Evolutionary conservation across 2,797 vertebrate species (phyloP), one percentile per base, ranked within the genome.

Genomic region (Chiroxiphia lanceolata): DNA sequence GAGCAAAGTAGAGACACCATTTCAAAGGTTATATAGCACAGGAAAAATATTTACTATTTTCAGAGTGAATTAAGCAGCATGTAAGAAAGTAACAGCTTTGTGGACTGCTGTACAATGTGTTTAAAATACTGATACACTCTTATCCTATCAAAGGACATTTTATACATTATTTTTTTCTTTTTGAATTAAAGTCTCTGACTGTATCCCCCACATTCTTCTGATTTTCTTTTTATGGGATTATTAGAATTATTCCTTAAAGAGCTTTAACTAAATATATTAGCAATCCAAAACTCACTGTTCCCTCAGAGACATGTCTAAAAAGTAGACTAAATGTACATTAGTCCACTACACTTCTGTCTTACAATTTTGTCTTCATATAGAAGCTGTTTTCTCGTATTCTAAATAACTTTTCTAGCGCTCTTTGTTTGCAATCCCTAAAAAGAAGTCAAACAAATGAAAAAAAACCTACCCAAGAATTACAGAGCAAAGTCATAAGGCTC

Each of bases 311-410:
- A 26, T 21, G 22, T 65, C 26, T 76, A 4, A 65, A 53, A 96
- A 15, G 14, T 31, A 19, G 13, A 68, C 13, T 75, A 57, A 81
- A 38, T 7, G 8, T 7, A 25, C 0, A 0, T 18, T 63, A 14
- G 15, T 40, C 34, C 70, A 31, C 44, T 40, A 51, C 6, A 9
- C 8, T 57, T 93, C 27, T n/a, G 6, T 7, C 33, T 76, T 68
- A 45, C 18, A 42, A 34, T 44, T 65, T 44, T 76, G 33, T 57
- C 34, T 10, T 89, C 26, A 20, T 31, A 6, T 29, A 20, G 47
- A 34, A 64, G 4, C 8, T 71, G 10, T 42, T 78, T 75, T 36
- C 16, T 50, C 10, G 27, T 57, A 17, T 31, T 75, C 15, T 50
- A n/a, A 57, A 7, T 48, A 60, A 48, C 29, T 70, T 69, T 12